phyloP scores from a whole-genome alignment of 2,797 vertebrate species.

The Lindbergichthys nudifrons region DNA sequence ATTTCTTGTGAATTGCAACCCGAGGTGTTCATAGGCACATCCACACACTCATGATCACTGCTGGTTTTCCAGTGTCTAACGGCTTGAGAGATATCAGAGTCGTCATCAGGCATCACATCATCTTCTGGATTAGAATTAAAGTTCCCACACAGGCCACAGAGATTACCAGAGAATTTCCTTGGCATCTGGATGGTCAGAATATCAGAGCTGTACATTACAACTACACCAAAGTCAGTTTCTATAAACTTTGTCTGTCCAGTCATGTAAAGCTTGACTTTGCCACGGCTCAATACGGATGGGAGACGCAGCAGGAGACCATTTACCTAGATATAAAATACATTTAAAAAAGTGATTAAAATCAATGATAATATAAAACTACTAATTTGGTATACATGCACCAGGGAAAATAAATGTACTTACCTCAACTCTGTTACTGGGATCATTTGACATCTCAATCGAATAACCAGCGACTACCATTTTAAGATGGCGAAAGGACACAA shows the following conservation, averaged over 20 bases:
- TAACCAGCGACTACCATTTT: conserved; percentile 34
- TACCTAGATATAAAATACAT: conserved; percentile 27
- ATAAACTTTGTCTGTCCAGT: conserved; percentile 67
- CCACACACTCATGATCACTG: conserved; percentile 29
- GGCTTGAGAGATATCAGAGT: conserved; percentile 29
- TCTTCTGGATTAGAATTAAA: conserved; percentile 56
- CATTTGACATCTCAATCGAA: conserved; percentile 36
- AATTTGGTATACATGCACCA: not conserved
- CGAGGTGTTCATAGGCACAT: conserved; percentile 7
- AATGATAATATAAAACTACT: not conserved
- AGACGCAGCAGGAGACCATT: conserved; percentile 47
- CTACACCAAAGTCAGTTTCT: conserved; percentile 66
- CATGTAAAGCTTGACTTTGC: conserved; percentile 69
- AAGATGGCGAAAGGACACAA: conserved; percentile 21
- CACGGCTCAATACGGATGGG: conserved; percentile 39
- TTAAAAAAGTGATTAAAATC: conserved; percentile 11
- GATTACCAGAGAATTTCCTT: conserved; percentile 60
- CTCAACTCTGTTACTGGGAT: conserved; percentile 28
- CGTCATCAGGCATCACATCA: conserved; percentile 14
- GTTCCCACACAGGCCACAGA: conserved; percentile 76
- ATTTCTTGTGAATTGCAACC: conserved; percentile 32
- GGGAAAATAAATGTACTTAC: conserved; percentile 23
- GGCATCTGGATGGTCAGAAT: conserved; percentile 71
- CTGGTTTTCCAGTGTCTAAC: conserved; percentile 26
- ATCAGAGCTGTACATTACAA: conserved; percentile 58